Evolutionary conservation across 1,140 invertebrate species (phyloP), one percentile per base, ranked within the genome.

Genomic region (Adelges cooleyi): DNA sequence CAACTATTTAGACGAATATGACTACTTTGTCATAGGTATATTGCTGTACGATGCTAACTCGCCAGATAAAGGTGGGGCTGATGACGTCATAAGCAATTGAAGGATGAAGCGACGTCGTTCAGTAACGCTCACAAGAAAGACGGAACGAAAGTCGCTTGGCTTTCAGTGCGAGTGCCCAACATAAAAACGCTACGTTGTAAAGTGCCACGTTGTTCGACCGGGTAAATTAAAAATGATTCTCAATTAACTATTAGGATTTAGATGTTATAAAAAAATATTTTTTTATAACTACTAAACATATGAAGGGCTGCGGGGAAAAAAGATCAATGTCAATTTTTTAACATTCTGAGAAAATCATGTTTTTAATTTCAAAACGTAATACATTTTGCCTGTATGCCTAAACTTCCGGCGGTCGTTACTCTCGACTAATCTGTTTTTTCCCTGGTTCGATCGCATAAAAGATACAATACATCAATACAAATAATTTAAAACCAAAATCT

Each of bases 1-100:
- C 67, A 90, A 92, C 73, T 93, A 89, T 76, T 73, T 89, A 10
- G 84, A 92, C 59, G 86, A 88, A 67, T 95, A 86, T 77, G 90
- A 95, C 75, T 96, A 87, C 74, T 95, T 92, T 75, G 87, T 91
- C 18, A 53, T 69, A 89, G 76, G 78, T n/a, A n/a, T 82, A 38
- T 77, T 84, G 8, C 69, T 84, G 1, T 84, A 84, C 69, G 76
- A 79, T 69, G 73, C 77, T 29, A 74, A 79, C 65, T 78, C 79
- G 11, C 74, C 79, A 44, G 85, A 83, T 49, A 85, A 86, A 76
- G 84, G 84, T 29, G 76, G 73, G 18, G 67, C 67, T 20, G 74
- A 77, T n/a, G 85, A 87, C 74, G 71, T 80, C 9, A 89, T 83
- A 75, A 79, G 65, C 74, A 78, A 2, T 69, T 87, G 4, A 92